These are phyloP conservation scores for Andricus grossulariae DNA, from an alignment of 1,140 invertebrate genomes.

Conservation along the genomic window DNA sequence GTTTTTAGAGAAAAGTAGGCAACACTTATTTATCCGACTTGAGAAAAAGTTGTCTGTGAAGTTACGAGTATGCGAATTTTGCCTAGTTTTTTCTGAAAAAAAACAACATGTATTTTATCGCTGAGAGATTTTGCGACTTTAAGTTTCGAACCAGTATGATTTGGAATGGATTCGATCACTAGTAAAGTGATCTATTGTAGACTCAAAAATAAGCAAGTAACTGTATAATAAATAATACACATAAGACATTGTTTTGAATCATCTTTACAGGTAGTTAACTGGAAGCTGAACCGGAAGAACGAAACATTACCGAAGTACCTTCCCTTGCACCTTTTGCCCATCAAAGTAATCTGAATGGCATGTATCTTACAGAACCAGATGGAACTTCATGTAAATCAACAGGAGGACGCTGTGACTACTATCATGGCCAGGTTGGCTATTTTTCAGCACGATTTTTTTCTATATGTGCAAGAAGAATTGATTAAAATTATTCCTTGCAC, in stretches of 20 bases:
- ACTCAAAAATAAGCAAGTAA: slow-evolving; percentile 58
- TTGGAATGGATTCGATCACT: too few relatives aligned
- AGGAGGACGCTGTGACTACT: background rate
- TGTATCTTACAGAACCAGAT: slow-evolving; percentile 24
- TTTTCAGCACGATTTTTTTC: slow-evolving; percentile 45
- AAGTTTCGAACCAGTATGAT: too few relatives aligned
- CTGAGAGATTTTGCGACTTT: too few relatives aligned
- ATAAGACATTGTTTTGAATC: background rate
- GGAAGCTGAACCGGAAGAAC: slow-evolving; percentile 34
- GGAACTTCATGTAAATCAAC: background rate
- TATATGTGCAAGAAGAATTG: slow-evolving; percentile 74
- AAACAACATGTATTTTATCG: too few relatives aligned
- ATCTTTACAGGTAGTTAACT: slow-evolving; percentile 22
- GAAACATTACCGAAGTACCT: slow-evolving; percentile 11
- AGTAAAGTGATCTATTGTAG: slow-evolving; percentile 3
- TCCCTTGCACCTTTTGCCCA: background rate
- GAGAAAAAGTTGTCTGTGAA: too few relatives aligned
- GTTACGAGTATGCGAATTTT: too few relatives aligned
- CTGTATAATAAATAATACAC: slow-evolving; percentile 53
- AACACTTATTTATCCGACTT: too few relatives aligned
- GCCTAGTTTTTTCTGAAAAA: too few relatives aligned
- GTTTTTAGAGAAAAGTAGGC: too few relatives aligned
- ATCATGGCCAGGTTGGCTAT: background rate
- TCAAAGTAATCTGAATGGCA: slow-evolving; percentile 11
- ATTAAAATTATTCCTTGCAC: too few relatives aligned